A percentile compares a stretch with the other conserved stretches of the same genome.
Conservation (phyloP, 2,113 vertebrate genomes). For the Bujurquina vittata region DNA sequence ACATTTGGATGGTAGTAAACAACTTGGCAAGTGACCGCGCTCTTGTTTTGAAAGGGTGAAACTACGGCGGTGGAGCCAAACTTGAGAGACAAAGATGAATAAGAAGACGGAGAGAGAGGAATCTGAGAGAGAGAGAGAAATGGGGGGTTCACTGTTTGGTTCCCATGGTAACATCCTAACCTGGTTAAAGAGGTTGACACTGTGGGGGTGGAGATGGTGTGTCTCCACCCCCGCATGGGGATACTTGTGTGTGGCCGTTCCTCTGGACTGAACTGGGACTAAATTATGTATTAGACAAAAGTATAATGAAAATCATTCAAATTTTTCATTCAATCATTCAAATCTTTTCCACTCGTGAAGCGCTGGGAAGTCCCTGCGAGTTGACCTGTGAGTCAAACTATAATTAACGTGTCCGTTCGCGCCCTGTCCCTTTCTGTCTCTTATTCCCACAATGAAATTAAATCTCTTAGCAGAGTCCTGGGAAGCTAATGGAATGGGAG, state of each 20-base stretch:
- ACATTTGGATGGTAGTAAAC: slow-evolving; percentile 67
- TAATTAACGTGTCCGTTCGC: slow-evolving; percentile 75
- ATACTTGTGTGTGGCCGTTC: slow-evolving; percentile 36
- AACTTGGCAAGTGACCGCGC: slow-evolving; percentile 65
- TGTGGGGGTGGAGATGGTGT: slow-evolving; percentile 45
- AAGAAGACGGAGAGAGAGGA: slow-evolving; percentile 45
- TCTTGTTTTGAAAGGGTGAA: slow-evolving; percentile 59
- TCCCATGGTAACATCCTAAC: slow-evolving; percentile 78
- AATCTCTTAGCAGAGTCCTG: slow-evolving; percentile 57
- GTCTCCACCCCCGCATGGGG: neutral
- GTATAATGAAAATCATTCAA: slow-evolving; percentile 78
- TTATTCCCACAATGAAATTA: slow-evolving; percentile 75
- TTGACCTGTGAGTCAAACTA: slow-evolving; percentile 78
- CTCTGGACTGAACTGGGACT: slow-evolving; percentile 71
- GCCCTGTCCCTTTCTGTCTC: slow-evolving; percentile 60
- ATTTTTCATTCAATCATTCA: slow-evolving; percentile 55
- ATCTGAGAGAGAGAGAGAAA: slow-evolving; percentile 6
- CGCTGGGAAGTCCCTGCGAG: slow-evolving; percentile 66
- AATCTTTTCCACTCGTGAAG: slow-evolving; percentile 69
- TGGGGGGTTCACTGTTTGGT: slow-evolving; percentile 48
- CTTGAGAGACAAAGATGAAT: slow-evolving; percentile 48
- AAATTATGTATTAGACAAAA: slow-evolving; percentile 79
- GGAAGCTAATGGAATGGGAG: slow-evolving; percentile 66
- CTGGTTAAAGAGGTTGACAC: slow-evolving; percentile 76
- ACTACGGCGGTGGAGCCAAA: slow-evolving; percentile 18